Evolutionary conservation across 2,797 vertebrate species (phyloP), one percentile per base, ranked within the genome.

Genomic region (Spinus olivaceus): DNA sequence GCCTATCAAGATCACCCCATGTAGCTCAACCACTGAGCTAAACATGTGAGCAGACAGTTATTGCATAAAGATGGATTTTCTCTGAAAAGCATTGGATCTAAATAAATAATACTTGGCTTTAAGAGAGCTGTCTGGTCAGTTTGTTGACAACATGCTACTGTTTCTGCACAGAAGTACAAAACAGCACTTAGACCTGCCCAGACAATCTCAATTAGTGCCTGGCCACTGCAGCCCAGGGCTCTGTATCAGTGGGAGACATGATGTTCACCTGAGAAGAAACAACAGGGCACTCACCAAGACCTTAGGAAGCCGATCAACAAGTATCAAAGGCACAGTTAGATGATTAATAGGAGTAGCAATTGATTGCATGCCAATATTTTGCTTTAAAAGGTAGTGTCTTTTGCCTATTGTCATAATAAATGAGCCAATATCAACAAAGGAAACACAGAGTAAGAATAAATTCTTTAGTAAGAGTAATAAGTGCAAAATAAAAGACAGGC

Each of bases 61-160:
- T 60, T 84, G 44, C 64, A 70, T 73, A 66, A 77, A 86, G 66
- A 96, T 41, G 32, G 81, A 53, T 93, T 94, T 95, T 93, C 46
- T 82, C 81, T 74, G 66, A 64, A 92, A 87, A 92, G 2, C 12
- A 42, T 15, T 67, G 33, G 22, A n/a, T 88, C 39, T 88, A 88
- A 93, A 82, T 49, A 90, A 88, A 73, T 28, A 74, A 81, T 66
- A 66, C 22, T 77, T 60, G 51, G 8, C 37, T 90, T 88, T 80
- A 76, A 88, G 80, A 90, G 71, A 50, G 33, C 44, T 84, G 41
- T 46, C 83, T 82, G 51, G 33, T 84, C 81, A 84, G 83, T 84
- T 91, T 86, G 63, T 93, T 90, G 91, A n/a, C 61, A 78, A 30
- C 47, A 65, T 54, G 22, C 50, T 66, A 41, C 44, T 56, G 33